Percentiles rank a stretch among this genome's conserved stretches.
Evolutionary conservation across 2,113 vertebrate genomes (phyloP).

Genomic region (Crypturellus undulatus): DNA sequence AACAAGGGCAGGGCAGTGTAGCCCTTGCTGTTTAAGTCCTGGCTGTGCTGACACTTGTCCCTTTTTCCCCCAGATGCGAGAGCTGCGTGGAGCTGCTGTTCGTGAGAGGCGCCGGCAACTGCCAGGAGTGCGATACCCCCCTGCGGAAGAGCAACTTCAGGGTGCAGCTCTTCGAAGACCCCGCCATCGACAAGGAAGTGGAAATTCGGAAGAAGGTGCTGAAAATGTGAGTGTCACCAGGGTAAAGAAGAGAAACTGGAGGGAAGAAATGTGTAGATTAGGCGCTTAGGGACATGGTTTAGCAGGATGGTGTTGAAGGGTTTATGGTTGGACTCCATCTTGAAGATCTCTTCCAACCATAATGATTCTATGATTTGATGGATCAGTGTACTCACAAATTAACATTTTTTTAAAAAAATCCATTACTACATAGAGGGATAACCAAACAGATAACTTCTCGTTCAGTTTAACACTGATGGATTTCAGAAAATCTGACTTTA

Average conservation of each 20-base stretch:
- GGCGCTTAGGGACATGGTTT: too few relatives aligned
- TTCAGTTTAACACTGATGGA: background rate
- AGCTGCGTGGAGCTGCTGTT: constrained; percentile 98
- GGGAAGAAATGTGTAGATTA: too few relatives aligned
- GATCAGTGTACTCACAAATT: background rate
- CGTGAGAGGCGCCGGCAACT: constrained; percentile 94
- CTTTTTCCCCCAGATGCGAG: constrained; percentile 85
- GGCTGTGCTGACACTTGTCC: background rate
- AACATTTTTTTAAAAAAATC: background rate
- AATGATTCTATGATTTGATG: background rate
- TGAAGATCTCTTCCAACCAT: too few relatives aligned
- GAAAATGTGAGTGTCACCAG: constrained; percentile 89
- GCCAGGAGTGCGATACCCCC: constrained; percentile 93
- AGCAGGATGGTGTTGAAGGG: too few relatives aligned
- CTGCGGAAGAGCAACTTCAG: constrained; percentile 96
- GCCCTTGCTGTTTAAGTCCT: background rate
- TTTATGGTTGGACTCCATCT: too few relatives aligned
- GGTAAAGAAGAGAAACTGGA: background rate
- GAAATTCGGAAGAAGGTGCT: constrained; percentile 98
- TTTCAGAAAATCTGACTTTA: constrained; percentile 17
- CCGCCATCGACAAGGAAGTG: constrained; percentile 96
- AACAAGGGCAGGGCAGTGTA: background rate
- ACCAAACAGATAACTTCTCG: background rate
- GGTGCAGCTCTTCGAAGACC: constrained; percentile 96
- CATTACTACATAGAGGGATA: background rate